Evolutionary conservation across 35 echinoderm and acorn worm species (phyloP).

Genomic region (Ophiothrix spiculata): DNA sequence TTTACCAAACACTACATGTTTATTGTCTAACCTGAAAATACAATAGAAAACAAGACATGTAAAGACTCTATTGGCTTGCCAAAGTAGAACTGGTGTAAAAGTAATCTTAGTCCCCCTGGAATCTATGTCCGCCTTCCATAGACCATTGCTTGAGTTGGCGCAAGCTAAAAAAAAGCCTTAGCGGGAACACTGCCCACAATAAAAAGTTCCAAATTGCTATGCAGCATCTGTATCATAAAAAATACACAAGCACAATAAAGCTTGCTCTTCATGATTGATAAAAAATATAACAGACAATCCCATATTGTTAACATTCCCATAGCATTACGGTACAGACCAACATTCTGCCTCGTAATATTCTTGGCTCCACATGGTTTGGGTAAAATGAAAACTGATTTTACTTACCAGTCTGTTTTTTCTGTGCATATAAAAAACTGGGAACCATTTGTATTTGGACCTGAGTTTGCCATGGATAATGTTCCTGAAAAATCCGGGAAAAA

Average conservation of each 20-base stretch:
- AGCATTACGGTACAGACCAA: background rate
- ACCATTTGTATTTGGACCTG: conserved; percentile 88
- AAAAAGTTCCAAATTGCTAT: background rate
- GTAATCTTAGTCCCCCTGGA: no score
- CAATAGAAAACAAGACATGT: background rate
- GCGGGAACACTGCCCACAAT: background rate
- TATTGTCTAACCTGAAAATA: conserved; percentile 81
- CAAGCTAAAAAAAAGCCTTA: no score
- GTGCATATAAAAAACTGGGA: conserved; percentile 97
- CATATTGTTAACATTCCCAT: no score
- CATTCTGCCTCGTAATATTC: background rate
- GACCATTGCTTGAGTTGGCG: no score
- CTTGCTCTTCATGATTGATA: background rate
- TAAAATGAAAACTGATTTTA: background rate
- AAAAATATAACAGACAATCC: background rate
- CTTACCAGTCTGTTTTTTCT: conserved; percentile 94
- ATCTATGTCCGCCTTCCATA: no score
- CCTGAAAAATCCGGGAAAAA: conserved; percentile 28
- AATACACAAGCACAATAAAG: background rate
- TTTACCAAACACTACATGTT: conserved; percentile 95
- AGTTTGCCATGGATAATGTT: conserved; percentile 92
- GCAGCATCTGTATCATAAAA: background rate
- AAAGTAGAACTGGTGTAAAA: background rate
- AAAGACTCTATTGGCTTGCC: background rate
- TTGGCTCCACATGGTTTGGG: background rate